A percentile compares a stretch with the other conserved stretches of the same genome.
These are phyloP conservation scores for Seira musarum DNA, from an alignment of 2,888 invertebrate species.

Conservation along the genomic window DNA sequence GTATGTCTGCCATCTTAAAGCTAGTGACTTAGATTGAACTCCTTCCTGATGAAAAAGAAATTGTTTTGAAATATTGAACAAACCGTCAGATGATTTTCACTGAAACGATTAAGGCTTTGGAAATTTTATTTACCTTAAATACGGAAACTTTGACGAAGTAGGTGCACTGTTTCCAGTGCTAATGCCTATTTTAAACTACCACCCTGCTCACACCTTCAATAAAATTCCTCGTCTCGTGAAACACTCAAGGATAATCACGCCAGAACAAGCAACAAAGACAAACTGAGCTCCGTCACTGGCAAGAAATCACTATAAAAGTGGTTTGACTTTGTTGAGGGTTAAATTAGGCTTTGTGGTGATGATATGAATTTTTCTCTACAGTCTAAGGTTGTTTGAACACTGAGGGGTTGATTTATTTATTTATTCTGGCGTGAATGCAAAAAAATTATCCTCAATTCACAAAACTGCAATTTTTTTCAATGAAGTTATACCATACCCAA, in stretches of 20 bases:
- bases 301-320: conserved; percentile 49
- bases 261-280: conserved; percentile 44
- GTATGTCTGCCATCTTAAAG: conserved; percentile 41
- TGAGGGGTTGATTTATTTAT: conserved; percentile 18
- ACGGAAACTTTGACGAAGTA: neutral
- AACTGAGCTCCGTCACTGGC: conserved; percentile 47
- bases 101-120: neutral
- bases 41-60: conserved; percentile 32
- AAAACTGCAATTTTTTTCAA: neutral
- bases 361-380: neutral
- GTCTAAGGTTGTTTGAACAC: conserved; percentile 5
- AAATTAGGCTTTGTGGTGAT: conserved; percentile 18
- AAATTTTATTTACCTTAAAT: neutral
- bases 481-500: neutral
- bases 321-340: conserved; percentile 29
- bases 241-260: neutral
- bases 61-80: neutral
- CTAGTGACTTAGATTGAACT: conserved; percentile 57
- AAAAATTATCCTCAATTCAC: neutral
- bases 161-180: conserved; percentile 44
- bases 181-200: conserved; percentile 8
- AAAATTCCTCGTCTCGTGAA: neutral
- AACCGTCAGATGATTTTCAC: neutral
- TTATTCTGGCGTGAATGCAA: conserved; percentile 9
- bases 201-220: neutral